phyloP scores from a whole-genome alignment of 2,888 invertebrate species.

The Euzophera pinguis region DNA sequence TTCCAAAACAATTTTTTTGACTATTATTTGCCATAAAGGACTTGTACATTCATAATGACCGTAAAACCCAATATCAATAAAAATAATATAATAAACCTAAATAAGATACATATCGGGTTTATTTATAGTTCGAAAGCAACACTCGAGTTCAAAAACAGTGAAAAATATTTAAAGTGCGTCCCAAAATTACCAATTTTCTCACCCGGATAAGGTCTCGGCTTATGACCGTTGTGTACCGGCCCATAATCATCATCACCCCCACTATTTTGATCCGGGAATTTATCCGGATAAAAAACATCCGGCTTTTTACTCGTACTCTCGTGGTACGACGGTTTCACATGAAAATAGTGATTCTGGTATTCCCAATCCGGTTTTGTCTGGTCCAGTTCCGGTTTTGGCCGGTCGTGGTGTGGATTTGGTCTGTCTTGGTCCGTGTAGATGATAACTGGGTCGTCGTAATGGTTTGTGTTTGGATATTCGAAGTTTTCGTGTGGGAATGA shows the following conservation, averaged over 20 bases:
- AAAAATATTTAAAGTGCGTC: neutral
- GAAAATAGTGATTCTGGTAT: slow-evolving; percentile 57
- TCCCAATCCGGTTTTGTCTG: slow-evolving; percentile 51
- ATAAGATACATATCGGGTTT: too few species aligned
- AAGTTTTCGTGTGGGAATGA: slow-evolving; percentile 72
- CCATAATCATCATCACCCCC: slow-evolving; percentile 70
- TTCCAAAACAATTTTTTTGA: too few species aligned
- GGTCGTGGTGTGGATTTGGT: slow-evolving; percentile 55
- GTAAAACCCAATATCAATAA: too few species aligned
- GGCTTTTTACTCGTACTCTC: slow-evolving; percentile 49
- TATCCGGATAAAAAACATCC: slow-evolving; percentile 10
- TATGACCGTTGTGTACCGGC: slow-evolving; percentile 54
- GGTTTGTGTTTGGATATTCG: slow-evolving; percentile 67
- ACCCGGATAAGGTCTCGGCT: slow-evolving; percentile 66
- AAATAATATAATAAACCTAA: too few species aligned
- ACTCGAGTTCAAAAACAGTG: neutral
- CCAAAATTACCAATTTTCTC: slow-evolving; percentile 38
- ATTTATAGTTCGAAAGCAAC: neutral
- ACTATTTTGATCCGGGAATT: slow-evolving; percentile 27
- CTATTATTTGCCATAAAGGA: too few species aligned
- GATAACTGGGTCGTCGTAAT: slow-evolving; percentile 70
- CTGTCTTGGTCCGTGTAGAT: slow-evolving; percentile 67
- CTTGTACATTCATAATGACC: too few species aligned
- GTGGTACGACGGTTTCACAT: slow-evolving; percentile 73
- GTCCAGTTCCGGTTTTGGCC: slow-evolving; percentile 35